Evolutionary conservation across 1,140 invertebrate genomes (phyloP), one percentile per base, ranked within the genome.

Genomic region (Alviniconcha marisindica): DNA sequence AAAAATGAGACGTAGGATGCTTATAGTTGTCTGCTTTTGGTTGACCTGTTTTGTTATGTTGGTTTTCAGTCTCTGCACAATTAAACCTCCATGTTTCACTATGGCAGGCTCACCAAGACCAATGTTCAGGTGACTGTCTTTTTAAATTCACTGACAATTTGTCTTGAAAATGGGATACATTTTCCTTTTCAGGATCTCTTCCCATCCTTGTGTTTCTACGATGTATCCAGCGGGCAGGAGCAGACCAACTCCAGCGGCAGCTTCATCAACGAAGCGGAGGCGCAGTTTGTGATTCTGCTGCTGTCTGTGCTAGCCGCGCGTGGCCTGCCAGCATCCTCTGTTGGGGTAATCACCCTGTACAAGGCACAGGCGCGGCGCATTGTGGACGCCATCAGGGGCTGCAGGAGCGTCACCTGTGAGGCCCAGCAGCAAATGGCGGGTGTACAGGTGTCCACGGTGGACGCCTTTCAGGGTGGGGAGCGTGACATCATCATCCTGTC

Each of bases 381-480:
- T 33, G 73, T 83, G 15, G 82, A 80, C 36, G 82, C 77, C 31
- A 69, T 86, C 5, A 84, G 83, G 71, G 63, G 76, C 21, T 83
- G 18, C 18, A 18, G 44, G 44, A 10, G 18, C 44, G 18, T 48
- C 69, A 71, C 33, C 10, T 4, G 69, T 21, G 69, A 71, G 24
- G 36, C 69, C 18, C 40, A 83, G 63, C 87, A 81, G 44, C 87
- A 89, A 24, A 44, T 89, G 74, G 86, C 79, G 56, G 83, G 84
- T 12, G 83, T 90, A 1, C 88, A 88, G 74, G 89, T 92, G 28
- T 91, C 91, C 1, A 92, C 91, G 18, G 91, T 92, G 14, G 91
- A 92, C 85, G 90, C 91, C 12, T 92, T 92, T 81, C 91, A 92
- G 80, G 91, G 91, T 69, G 91, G 89, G 48, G 91, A 92, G 83